Evolutionary conservation across 2,888 invertebrate species (phyloP).

Genomic region (Unio pictorum): DNA sequence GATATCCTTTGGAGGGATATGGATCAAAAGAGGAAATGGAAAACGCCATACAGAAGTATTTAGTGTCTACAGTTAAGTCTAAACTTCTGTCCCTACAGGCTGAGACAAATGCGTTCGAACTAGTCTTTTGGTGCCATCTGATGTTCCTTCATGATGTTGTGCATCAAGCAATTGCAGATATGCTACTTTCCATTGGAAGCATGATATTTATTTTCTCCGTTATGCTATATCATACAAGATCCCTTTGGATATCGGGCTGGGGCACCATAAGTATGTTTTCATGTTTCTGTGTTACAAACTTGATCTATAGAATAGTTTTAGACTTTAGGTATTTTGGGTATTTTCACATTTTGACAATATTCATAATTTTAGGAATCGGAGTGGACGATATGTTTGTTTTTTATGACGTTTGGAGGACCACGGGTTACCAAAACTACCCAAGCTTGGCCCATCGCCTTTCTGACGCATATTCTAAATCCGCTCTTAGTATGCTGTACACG

Average conservation of each 20-base stretch:
- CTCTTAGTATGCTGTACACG: constrained; percentile 51
- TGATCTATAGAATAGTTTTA: constrained; percentile 47
- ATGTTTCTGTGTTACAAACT: constrained; percentile 51
- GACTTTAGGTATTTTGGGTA: constrained; percentile 51
- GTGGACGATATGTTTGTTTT: constrained; percentile 58
- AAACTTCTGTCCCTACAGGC: constrained; percentile 13
- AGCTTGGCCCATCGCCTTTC: constrained; percentile 46
- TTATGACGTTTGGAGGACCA: constrained; percentile 51
- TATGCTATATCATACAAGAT: constrained; percentile 51
- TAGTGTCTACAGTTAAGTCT: constrained; percentile 29
- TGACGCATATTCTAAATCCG: constrained; percentile 47
- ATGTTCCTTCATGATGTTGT: constrained; percentile 42
- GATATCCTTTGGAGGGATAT: constrained; percentile 34
- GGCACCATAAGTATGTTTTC: constrained; percentile 47
- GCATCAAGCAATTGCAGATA: constrained; percentile 37
- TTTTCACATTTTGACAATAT: constrained; percentile 53
- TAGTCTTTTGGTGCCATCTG: constrained; percentile 40
- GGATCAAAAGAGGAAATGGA: constrained; percentile 27
- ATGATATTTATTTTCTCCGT: constrained; percentile 46
- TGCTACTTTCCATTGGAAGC: constrained; percentile 44
- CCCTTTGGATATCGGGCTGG: constrained; percentile 48
- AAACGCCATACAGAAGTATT: constrained; percentile 26
- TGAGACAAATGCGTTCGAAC: constrained; percentile 17
- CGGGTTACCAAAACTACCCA: constrained; percentile 28
- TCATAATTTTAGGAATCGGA: constrained; percentile 54